Base-by-base conservation (phyloP, 2,888 invertebrate genomes). In the Exocentrus adspersus region DNA sequence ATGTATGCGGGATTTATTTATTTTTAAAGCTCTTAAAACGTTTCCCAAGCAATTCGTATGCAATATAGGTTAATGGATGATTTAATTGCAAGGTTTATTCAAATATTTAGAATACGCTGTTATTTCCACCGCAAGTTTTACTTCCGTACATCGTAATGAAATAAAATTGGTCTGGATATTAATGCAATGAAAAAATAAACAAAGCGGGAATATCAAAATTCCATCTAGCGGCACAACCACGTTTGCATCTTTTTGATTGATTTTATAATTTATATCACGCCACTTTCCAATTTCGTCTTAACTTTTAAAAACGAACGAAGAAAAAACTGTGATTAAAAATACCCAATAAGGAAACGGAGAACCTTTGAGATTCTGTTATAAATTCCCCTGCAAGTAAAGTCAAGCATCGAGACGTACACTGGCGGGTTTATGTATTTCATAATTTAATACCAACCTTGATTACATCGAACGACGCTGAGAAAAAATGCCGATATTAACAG, bases 391-490 rank as follows among this genome's bases (percentile, higher is more conserved):
- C 10, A 16, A 16, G 19, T 12, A n/a, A 17, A 9, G 43, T 16
- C 37, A 37, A n/a, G 37, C 37, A 37, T 37, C 37, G 14, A n/a
- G 37, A 37, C n/a, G 19, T 43, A 43, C n/a, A 10, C 17, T 19
- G 14, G 14, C 19, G 50, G 50, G 30, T 12, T 5, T 52, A 52
- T 17, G 53, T 58, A 65, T 65, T 62, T 59, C 54, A 62, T 59
- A 58, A 59, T 53, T 45, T 52, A 57, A 58, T 65, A 65, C 65
- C 57, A 60, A 65, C 65, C 65, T 65, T 65, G 65, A 62, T 65
- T 62, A 24, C 58, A 62, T 48, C 57, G 62, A 42, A 54, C 62
- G 52, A 52, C 30, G 56, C 54, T 52, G 52, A 64, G 64, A 50
- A 65, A 65, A 56, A 58, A 62, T 57, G 58, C 65, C 62, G 58